These are phyloP conservation scores for Meriones unguiculatus DNA, from an alignment of 2,113 vertebrate species.

Conservation along the genomic window DNA sequence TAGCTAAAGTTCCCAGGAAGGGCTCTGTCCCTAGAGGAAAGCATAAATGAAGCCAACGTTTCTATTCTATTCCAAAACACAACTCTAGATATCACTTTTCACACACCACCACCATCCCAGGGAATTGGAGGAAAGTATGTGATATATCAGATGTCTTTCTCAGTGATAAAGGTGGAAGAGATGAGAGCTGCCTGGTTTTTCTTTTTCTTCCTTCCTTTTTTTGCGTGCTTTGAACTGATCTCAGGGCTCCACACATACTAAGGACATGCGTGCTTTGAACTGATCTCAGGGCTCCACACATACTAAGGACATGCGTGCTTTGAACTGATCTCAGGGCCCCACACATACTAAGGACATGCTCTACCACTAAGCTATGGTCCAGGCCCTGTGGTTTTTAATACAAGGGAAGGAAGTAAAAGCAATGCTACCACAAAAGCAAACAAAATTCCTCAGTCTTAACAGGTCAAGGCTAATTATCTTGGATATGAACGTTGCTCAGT, in stretches of 20 bases:
- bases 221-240: not conserved
- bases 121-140: not conserved
- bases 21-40: constrained; percentile 56
- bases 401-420: constrained; percentile 40
- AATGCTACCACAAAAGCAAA: constrained; percentile 44
- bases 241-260: not conserved
- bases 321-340: not conserved
- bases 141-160: not conserved
- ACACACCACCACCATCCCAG: not conserved
- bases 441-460: not conserved
- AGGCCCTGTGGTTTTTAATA: constrained; percentile 9
- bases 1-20: constrained; percentile 52
- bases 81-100: constrained; percentile 49
- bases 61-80: constrained; percentile 11
- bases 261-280: not conserved
- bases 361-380: not conserved
- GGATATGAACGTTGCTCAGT: not conserved
- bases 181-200: not conserved
- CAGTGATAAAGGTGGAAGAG: not conserved
- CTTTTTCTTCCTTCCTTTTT: no score
- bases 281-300: not conserved
- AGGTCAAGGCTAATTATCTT: not conserved
- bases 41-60: constrained; percentile 26
- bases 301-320: not conserved
- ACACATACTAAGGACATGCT: not conserved